Percentiles rank a stretch among this genome's conserved stretches.
Evolutionary conservation across 2,888 invertebrate genomes (phyloP).

Genomic region (Pandemis heparana): DNA sequence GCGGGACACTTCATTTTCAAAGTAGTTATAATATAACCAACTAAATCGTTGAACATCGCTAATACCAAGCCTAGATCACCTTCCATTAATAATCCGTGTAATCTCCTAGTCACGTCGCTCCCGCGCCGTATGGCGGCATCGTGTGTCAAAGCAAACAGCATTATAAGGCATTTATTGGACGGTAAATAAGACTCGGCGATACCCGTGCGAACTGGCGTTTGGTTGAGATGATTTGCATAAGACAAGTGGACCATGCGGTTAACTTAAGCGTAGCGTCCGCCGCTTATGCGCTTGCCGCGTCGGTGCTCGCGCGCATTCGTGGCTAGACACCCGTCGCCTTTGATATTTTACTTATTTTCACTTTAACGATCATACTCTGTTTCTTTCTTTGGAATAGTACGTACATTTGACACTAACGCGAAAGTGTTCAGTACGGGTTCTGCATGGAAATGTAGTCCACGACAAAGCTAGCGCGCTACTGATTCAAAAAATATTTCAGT

Average conservation of each 20-base stretch:
- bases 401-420: no score
- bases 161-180: slow-evolving; percentile 34
- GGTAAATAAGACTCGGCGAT: slow-evolving; percentile 28
- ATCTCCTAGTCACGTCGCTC: slow-evolving; percentile 5
- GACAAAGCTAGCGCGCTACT: no score
- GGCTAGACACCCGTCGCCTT: no score
- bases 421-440: no score
- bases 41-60: background rate
- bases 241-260: background rate
- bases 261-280: background rate
- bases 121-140: slow-evolving; percentile 27
- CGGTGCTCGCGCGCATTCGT: no score
- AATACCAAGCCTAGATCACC: background rate
- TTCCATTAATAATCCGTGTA: background rate
- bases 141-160: slow-evolving; percentile 34
- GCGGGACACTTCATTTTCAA: no score
- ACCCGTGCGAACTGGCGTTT: slow-evolving; percentile 37
- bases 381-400: no score
- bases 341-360: no score
- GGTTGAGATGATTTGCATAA: slow-evolving; percentile 22
- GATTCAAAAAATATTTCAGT: no score
- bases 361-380: no score
- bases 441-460: no score
- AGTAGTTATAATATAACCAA: background rate
- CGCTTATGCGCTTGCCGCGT: no score